Base-by-base conservation (phyloP, 2,888 invertebrate species). In the Vanessa cardui region DNA sequence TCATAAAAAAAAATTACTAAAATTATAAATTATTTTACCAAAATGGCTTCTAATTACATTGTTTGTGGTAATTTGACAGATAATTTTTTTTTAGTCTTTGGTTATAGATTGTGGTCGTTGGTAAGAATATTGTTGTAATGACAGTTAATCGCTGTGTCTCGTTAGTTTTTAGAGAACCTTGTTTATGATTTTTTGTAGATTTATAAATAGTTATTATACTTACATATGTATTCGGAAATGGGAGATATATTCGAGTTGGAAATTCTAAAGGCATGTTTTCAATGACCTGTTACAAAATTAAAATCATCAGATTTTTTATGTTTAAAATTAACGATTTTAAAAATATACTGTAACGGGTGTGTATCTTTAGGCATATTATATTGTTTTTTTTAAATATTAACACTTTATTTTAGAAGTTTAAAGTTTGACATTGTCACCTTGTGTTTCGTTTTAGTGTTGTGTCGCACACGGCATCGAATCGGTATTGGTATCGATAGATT, bases 111-210 rank as follows among this genome's bases (percentile, higher is more conserved):
- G 16, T 31, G 7, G 18, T 15, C 5, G 9, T 39, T 8, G 33
- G 8, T 9, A 26, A 12, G 12, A 18, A 18, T 20, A 9, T 18
- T 20, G 20, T 15, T 26, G 15, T 52, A 31, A 16, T n/a, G 18
- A 67, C 69, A 69, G 72, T 70, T 71, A 63, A 71, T 64, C 62
- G 72, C 73, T 73, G 73, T 72, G 74, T 62, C 71, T 72, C 74
- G 52, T 66, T 75, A 77, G 76, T 72, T 68, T 56, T 66, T 72
- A 75, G 31, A 64, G 66, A 49, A 74, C 68, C 73, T 78, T 81
- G 79, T 80, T 80, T 79, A 80, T 79, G 77, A 78, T 76, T 80
- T n/a, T 82, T 79, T 82, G 78, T 83, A 82, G 80, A 80, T 80
- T 80, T 81, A 80, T 81, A 75, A 69, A 73, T 65, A 70, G 68